Evolutionary conservation across 2,113 vertebrate species (phyloP).

Genomic region (Pachyramphus minor): DNA sequence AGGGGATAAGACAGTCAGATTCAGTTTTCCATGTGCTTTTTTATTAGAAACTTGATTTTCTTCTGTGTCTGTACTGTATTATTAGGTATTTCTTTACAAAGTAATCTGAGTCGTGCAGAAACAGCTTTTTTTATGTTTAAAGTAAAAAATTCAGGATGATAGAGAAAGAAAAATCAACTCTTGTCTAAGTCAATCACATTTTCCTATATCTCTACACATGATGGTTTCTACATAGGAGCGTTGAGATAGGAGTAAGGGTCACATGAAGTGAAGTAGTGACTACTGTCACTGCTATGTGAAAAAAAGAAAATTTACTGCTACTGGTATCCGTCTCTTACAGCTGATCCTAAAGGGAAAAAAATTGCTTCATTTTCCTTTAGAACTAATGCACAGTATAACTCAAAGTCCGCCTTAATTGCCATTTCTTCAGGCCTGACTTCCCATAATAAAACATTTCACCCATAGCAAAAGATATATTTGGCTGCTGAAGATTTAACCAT

Average conservation of each 20-base stretch:
- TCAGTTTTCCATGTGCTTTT: not conserved
- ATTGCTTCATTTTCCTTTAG: not conserved
- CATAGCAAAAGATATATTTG: not conserved
- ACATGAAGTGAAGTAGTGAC: not conserved
- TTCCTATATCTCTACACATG: not conserved
- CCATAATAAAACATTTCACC: not conserved
- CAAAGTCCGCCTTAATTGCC: slow-evolving; percentile 27
- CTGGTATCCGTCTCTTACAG: not conserved
- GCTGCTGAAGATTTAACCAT: not conserved
- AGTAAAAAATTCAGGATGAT: not conserved
- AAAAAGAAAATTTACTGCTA: not conserved
- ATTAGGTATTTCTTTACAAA: not conserved
- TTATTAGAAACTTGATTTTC: not conserved
- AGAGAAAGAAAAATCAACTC: not conserved
- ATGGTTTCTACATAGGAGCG: not conserved
- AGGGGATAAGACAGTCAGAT: not conserved
- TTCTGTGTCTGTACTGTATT: not conserved
- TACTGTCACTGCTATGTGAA: not conserved
- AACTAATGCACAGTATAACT: slow-evolving; percentile 7
- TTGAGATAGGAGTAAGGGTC: not conserved
- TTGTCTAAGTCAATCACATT: not conserved
- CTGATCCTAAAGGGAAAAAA: not conserved
- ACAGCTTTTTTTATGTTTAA: not conserved
- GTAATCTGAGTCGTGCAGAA: not conserved
- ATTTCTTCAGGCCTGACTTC: slow-evolving; percentile 32